Base-by-base conservation (phyloP, 1,140 invertebrate genomes). In the Drosophila santomea region DNA sequence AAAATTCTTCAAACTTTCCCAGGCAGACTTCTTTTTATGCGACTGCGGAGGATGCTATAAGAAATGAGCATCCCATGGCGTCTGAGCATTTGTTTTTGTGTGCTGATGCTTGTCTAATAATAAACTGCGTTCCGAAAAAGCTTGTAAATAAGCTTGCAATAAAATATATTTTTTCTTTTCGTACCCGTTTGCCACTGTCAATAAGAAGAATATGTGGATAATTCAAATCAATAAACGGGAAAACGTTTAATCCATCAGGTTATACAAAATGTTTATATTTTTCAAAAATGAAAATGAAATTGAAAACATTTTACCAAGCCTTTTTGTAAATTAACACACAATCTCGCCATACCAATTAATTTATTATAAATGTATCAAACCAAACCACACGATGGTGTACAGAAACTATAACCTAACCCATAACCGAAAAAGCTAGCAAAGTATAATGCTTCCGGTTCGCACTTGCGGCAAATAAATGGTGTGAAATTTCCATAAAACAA, bases 401-500 rank as follows among this genome's bases (percentile, higher is more conserved):
- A n/a, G 64, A 80, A 78, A 79, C 61, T 74, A 74, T 56, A 83
- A 76, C 61, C 67, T 73, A 76, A 50, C 48, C 23, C 23, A 23
- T 6, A 36, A 32, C 47, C 36, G 47, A 61, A 56, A 71, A 62
- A 45, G 5, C 11, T 28, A 62, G 63, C 69, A 59, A 71, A 85
- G 59, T 66, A 67, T 41, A 86, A 86, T 54, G 68, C 74, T 78
- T 86, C 75, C 75, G 69, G 56, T 79, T 86, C 79, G 84, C 79
- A 86, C 83, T 86, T 88, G 83, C 66, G 79, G 83, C 75, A 69
- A 83, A 86, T 86, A 88, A 86, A 89, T 86, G 84, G 84, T 77
- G 84, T 80, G 84, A 89, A 86, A 88, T 88, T 88, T 89, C 76
- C 83, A 88, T 86, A 86, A 88, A 86, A 86, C 80, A 75, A 86